Evolutionary conservation across 1,140 invertebrate species (phyloP).

Genomic region (Penaeus vannamei): DNA sequence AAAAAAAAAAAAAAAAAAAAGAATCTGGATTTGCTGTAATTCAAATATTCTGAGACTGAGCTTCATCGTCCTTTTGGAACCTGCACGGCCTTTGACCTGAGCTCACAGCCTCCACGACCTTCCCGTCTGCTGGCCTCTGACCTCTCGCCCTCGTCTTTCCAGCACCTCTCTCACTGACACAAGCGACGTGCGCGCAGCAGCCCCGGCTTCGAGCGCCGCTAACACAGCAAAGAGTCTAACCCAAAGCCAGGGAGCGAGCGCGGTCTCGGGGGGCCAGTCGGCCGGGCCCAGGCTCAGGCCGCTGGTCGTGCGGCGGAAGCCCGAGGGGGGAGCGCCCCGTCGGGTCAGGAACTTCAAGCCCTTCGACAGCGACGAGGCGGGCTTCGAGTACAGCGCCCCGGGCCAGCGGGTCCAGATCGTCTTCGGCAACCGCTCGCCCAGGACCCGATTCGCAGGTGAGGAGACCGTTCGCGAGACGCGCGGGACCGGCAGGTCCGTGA

Average conservation of each 20-base stretch:
- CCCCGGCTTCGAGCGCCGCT: conserved; percentile 2
- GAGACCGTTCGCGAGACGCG: too few relatives aligned
- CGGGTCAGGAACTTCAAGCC: neutral
- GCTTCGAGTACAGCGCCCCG: conserved; percentile 46
- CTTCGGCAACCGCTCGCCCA: conserved; percentile 18
- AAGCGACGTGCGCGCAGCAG: neutral
- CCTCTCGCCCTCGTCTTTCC: conserved; percentile 47
- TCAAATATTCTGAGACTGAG: too few relatives aligned
- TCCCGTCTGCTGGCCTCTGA: conserved; percentile 13
- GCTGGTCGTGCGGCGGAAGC: too few relatives aligned
- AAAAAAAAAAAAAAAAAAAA: too few relatives aligned
- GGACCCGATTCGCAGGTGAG: neutral
- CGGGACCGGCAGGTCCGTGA: too few relatives aligned
- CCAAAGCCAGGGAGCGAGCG: conserved; percentile 17
- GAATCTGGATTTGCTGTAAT: too few relatives aligned
- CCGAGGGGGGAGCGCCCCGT: neutral
- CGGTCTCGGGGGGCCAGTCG: neutral
- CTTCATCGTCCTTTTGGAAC: neutral
- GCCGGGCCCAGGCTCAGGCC: too few relatives aligned
- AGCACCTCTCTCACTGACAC: conserved; percentile 34
- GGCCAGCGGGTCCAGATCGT: conserved; percentile 51
- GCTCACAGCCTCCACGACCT: neutral
- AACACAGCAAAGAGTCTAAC: conserved; percentile 20
- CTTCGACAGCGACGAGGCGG: neutral
- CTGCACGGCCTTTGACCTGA: neutral